A percentile compares a stretch with the other conserved stretches of the same genome.
These are phyloP conservation scores for Promerops cafer DNA, from an alignment of 2,113 vertebrate species.

Conservation along the genomic window DNA sequence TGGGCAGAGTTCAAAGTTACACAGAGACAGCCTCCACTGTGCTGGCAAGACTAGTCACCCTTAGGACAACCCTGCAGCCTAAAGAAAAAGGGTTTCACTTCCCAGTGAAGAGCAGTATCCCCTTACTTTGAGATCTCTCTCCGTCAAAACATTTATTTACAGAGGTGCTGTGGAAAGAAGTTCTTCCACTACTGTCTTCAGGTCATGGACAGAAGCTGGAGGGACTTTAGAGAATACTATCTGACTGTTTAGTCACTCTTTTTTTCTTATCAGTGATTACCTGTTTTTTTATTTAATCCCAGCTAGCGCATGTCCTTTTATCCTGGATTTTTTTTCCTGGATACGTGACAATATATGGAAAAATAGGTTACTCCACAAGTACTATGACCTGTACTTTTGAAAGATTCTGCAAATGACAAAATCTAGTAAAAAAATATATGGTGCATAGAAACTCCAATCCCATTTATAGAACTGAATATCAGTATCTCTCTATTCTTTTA, in stretches of 20 bases:
- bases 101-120: neutral
- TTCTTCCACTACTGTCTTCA: neutral
- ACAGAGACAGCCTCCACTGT: neutral
- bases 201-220: neutral
- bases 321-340: neutral
- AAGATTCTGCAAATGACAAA: neutral
- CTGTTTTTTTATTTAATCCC: neutral
- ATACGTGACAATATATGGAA: neutral
- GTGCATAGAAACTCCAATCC: neutral
- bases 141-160: neutral
- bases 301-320: neutral
- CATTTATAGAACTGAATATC: neutral
- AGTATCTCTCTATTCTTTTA: neutral
- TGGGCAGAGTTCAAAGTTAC: neutral
- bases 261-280: neutral
- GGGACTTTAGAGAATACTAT: neutral
- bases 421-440: neutral
- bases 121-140: neutral
- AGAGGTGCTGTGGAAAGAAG: neutral
- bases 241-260: neutral
- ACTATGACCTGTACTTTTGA: neutral
- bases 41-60: neutral
- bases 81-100: neutral
- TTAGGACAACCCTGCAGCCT: neutral
- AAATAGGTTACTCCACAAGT: neutral